Percentiles rank a stretch among this genome's conserved stretches.
These are phyloP conservation scores for Cnemophilus loriae DNA, from an alignment of 2,113 vertebrate species.

Conservation along the genomic window DNA sequence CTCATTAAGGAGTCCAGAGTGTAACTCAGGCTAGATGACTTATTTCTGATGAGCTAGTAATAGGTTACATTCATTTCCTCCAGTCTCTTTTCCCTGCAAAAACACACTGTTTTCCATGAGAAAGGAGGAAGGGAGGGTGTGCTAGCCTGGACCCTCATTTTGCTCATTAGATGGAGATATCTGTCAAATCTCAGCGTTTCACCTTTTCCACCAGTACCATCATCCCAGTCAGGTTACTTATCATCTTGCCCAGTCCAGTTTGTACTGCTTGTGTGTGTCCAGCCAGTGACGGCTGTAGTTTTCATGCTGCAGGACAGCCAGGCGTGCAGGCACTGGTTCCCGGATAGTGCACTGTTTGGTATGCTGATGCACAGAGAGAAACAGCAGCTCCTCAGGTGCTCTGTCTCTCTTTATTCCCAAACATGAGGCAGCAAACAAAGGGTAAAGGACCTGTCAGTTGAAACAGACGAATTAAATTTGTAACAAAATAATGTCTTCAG, in stretches of 20 bases:
- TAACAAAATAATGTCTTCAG: slow-evolving; percentile 42
- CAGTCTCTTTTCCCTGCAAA: not conserved
- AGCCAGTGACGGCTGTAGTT: not conserved
- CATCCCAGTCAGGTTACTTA: not conserved
- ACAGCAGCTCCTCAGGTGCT: not conserved
- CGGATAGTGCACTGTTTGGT: not conserved
- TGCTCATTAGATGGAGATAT: not conserved
- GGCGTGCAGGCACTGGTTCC: rapidly evolving
- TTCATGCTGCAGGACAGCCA: not conserved
- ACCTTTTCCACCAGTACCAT: not conserved
- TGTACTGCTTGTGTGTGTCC: not conserved
- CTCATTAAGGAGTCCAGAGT: not conserved
- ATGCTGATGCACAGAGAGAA: not conserved
- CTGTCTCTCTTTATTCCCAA: not conserved
- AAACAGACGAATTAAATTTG: slow-evolving; percentile 42
- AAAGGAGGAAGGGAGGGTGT: not conserved
- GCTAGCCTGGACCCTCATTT: not conserved
- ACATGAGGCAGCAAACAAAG: not conserved
- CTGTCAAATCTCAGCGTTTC: not conserved
- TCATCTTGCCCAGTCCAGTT: not conserved
- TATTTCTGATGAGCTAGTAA: not conserved
- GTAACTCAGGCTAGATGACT: not conserved
- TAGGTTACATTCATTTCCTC: not conserved
- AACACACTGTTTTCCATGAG: not conserved
- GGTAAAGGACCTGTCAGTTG: slow-evolving; percentile 3